A percentile compares a stretch with the other conserved stretches of the same genome.
These are phyloP conservation scores for Podarcis raffonei DNA, from an alignment of 2,113 vertebrate species.

Conservation along the genomic window DNA sequence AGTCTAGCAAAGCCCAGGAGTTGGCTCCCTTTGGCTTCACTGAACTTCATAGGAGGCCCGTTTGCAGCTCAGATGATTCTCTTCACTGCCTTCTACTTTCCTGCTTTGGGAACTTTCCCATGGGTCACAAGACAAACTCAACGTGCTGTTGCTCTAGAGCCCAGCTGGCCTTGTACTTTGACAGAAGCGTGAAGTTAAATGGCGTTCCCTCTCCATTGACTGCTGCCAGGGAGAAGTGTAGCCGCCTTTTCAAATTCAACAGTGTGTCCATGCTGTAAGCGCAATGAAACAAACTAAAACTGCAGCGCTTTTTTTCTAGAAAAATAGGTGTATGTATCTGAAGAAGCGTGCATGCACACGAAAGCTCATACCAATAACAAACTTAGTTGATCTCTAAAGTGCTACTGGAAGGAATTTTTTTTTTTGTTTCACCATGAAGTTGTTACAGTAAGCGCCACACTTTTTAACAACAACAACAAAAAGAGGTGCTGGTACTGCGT, in stretches of 20 bases:
- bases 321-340: no score
- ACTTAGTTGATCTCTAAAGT: no score
- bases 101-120: neutral
- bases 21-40: neutral
- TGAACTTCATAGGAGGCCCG: neutral
- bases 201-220: neutral
- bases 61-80: neutral
- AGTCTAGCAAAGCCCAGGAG: neutral
- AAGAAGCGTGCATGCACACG: no score
- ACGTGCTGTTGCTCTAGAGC: neutral
- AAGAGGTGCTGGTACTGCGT: no score
- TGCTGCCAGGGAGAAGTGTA: neutral
- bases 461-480: no score
- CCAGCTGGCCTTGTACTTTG: neutral
- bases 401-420: no score
- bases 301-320: no score
- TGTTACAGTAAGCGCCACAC: no score
- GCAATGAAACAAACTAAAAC: neutral
- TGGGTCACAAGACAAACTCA: neutral
- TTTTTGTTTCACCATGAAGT: no score
- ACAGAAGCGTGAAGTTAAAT: neutral
- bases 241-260: neutral
- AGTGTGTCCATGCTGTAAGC: neutral
- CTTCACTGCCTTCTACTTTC: neutral
- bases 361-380: no score